Evolutionary conservation across 2,113 vertebrate species (phyloP).

Genomic region (Neoarius graeffei): DNA sequence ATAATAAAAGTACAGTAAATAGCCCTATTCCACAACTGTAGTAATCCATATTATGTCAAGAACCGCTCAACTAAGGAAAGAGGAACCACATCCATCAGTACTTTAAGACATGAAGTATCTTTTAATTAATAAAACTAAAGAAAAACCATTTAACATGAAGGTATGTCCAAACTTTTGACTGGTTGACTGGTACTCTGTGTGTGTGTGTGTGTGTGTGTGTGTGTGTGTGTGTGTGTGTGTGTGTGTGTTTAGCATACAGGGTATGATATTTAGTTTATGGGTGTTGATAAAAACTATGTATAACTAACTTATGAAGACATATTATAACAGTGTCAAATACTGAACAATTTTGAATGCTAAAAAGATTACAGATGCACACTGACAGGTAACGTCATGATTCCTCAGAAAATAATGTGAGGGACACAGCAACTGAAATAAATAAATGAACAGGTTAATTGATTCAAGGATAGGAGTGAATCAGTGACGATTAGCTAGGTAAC

Average conservation of each 20-base stretch:
- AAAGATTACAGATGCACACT: slow-evolving; percentile 6
- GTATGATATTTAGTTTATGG: neutral
- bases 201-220: no score
- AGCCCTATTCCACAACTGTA: no score
- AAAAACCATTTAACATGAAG: no score
- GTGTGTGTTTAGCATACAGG: neutral
- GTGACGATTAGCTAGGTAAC: neutral
- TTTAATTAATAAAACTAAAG: no score
- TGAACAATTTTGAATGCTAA: neutral
- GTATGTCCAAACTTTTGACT: no score
- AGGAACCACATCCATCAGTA: no score
- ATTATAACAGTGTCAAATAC: neutral
- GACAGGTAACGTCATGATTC: neutral
- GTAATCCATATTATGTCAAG: no score
- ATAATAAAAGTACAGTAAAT: no score
- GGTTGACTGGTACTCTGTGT: no score
- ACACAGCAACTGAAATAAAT: slow-evolving; percentile 55
- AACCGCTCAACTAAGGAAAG: no score
- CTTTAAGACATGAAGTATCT: no score
- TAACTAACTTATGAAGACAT: neutral
- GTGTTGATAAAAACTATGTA: neutral
- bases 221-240: no score
- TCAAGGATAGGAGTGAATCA: neutral
- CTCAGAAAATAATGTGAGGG: slow-evolving; percentile 36
- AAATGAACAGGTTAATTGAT: neutral